These are phyloP conservation scores for Allobates femoralis DNA, from an alignment of 2,797 vertebrate species.

Conservation along the genomic window DNA sequence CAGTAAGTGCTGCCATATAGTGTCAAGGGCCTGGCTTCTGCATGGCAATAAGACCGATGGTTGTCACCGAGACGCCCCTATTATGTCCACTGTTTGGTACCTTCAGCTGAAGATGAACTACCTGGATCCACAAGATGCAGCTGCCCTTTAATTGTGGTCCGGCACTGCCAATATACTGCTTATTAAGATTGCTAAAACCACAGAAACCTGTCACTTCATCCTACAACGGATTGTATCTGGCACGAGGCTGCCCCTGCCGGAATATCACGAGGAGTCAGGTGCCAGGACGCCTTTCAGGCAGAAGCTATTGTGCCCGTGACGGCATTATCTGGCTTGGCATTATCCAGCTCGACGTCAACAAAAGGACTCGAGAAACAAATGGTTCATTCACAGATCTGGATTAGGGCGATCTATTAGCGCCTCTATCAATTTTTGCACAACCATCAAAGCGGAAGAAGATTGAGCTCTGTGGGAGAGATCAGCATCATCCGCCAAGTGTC, in stretches of 20 bases:
- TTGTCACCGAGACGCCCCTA: too few relatives aligned
- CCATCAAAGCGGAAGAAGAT: neutral
- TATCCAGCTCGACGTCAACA: conserved; percentile 12
- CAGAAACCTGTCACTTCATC: neutral
- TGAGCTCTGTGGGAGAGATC: conserved; percentile 30
- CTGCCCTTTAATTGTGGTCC: neutral
- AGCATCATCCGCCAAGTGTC: neutral
- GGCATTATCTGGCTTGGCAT: conserved; percentile 39
- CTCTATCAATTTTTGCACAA: neutral
- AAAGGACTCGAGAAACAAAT: conserved; percentile 61
- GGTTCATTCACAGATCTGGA: conserved; percentile 65
- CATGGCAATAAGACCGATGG: too few relatives aligned
- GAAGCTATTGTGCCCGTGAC: conserved; percentile 18
- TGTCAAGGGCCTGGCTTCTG: too few relatives aligned
- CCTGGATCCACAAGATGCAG: neutral
- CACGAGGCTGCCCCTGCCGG: conserved; percentile 6
- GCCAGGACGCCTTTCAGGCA: conserved; percentile 20
- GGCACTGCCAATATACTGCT: neutral
- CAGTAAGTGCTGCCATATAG: too few relatives aligned
- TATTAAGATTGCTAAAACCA: neutral
- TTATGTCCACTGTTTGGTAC: neutral
- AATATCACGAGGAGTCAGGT: conserved; percentile 1
- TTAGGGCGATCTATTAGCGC: conserved; percentile 3
- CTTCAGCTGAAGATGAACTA: neutral
- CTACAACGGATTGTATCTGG: conserved; percentile 6